Evolutionary conservation across 2,797 vertebrate species (phyloP).

Genomic region (Kryptolebias ocellatus): DNA sequence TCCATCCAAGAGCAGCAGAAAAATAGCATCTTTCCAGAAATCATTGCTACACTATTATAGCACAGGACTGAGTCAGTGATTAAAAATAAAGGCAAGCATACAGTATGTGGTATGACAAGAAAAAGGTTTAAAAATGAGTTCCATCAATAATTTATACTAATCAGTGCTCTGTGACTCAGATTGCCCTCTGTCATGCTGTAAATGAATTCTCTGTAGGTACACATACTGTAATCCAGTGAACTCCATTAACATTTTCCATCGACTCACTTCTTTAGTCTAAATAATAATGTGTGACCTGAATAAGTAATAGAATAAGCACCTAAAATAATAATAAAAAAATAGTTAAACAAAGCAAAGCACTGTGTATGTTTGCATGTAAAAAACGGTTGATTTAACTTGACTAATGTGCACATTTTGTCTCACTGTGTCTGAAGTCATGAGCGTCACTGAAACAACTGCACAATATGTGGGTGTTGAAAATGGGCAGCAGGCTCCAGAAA

Average conservation of each 20-base stretch:
- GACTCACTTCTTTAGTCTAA: conserved; percentile 13
- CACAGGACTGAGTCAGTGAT: not conserved
- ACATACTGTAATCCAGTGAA: conserved; percentile 11
- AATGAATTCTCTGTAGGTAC: conserved; percentile 14
- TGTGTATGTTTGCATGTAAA: not conserved
- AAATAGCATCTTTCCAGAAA: not conserved
- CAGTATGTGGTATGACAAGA: not conserved
- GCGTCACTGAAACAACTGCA: too few species aligned
- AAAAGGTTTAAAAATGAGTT: not conserved
- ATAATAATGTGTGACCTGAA: conserved; percentile 32
- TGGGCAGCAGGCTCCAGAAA: too few species aligned
- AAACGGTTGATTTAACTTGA: too few species aligned
- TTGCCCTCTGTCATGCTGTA: conserved; percentile 2
- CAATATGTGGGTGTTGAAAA: too few species aligned
- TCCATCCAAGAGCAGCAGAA: not conserved
- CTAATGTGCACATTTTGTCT: too few species aligned
- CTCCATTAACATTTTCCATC: conserved; percentile 35
- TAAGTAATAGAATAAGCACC: conserved; percentile 13
- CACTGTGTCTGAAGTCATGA: too few species aligned
- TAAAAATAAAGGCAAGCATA: not conserved
- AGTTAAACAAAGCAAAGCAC: not conserved
- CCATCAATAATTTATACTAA: not conserved
- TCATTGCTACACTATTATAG: too few species aligned
- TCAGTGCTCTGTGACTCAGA: conserved; percentile 29
- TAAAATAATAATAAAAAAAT: not conserved